Conservation (phyloP, 2,113 vertebrate species). For the Carlito syrichta region DNA sequence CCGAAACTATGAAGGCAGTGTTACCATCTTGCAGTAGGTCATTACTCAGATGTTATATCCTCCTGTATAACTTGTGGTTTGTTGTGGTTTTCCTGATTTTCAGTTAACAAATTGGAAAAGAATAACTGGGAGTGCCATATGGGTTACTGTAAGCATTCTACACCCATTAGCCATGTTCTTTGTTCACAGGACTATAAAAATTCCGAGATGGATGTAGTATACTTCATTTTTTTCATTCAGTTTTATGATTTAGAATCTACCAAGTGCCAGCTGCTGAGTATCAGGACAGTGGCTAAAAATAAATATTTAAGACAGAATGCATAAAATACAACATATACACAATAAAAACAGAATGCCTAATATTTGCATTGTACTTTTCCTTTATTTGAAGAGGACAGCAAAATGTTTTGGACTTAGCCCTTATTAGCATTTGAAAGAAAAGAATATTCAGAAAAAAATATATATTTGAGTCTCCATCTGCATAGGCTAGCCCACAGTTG, state of each 20-base stretch:
- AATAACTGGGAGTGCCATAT: background rate
- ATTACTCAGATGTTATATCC: background rate
- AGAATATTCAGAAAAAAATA: background rate
- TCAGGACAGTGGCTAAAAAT: conserved; percentile 19
- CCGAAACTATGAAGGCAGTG: background rate
- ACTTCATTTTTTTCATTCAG: conserved; percentile 31
- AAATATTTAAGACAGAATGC: conserved; percentile 42
- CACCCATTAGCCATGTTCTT: background rate
- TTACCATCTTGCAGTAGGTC: background rate
- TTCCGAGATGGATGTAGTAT: conserved; percentile 1
- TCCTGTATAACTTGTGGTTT: background rate
- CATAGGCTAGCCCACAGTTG: background rate
- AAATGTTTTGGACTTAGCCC: conserved; percentile 9
- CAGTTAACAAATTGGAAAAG: background rate
- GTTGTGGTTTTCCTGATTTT: background rate
- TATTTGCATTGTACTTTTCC: background rate
- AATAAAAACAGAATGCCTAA: background rate
- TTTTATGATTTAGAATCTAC: background rate
- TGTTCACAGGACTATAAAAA: background rate
- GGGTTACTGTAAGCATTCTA: background rate
- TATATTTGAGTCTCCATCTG: background rate
- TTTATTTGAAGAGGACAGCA: conserved; percentile 13
- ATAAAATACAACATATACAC: background rate
- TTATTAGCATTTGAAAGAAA: conserved; percentile 62
- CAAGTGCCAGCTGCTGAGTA: background rate